Evolutionary conservation across 2,113 vertebrate genomes (phyloP), one percentile per base, ranked within the genome.

Genomic region (Nannospalax galili): DNA sequence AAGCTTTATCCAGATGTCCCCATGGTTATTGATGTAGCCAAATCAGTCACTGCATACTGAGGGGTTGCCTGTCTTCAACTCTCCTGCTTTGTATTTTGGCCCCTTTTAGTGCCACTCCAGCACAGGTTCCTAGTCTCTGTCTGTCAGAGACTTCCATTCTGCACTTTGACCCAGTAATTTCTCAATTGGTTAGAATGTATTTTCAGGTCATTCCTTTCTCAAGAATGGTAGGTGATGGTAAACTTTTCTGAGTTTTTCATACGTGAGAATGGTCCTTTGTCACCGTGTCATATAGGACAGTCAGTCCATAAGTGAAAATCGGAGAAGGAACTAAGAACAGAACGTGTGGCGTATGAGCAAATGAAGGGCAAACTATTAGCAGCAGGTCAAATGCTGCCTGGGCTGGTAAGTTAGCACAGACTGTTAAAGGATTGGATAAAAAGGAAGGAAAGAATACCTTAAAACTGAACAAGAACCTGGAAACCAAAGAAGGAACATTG

Each of bases 201-300:
- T 80, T 90, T 52, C 40, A 88, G 67, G 48, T 80, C 28, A 87
- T 88, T 90, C 72, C 67, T 90, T 84, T 94, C 95, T 32, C 28
- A 45, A 79, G 73, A 92, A 37, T 26, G 4, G 56, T 73, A 20
- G 19, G 81, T 35, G 48, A 32, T 1, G 3, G 60, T 79, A 52
- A 35, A 19, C 58, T 94, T 90, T 92, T 45, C 88, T 79, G 60
- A 62, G 45, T 67, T 72, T 90, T 84, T 88, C 60, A 7, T 37
- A 32, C 40, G 79, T 73, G 17, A 90, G 79, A 48, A 77, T 19
- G 86, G 87, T 75, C 65, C 62, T 67, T 70, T 74, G 81, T 74
- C 8, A 8, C 86, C 67, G 6, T 60, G 11, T 52, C 40, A 5
- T 32, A 8, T 17, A 81, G 86, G 60, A 52, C 48, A 56, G 56